A percentile compares a stretch with the other conserved stretches of the same genome.
phyloP scores from a whole-genome alignment of 2,888 invertebrate genomes.

The Maniola hyperantus region DNA sequence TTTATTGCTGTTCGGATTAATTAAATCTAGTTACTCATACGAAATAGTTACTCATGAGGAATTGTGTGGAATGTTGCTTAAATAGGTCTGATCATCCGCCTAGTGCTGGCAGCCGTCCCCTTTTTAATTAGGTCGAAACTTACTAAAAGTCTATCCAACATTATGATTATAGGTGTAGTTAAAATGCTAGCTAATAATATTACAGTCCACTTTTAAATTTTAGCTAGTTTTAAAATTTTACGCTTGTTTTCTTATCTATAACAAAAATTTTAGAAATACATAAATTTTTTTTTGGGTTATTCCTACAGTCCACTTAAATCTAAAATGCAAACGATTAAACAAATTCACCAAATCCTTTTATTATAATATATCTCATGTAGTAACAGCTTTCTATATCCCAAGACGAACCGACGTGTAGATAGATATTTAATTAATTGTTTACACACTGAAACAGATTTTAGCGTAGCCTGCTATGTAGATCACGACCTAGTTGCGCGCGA shows the following conservation, averaged over 20 bases:
- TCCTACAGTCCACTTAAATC: too few relatives aligned
- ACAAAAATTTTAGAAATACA: too few relatives aligned
- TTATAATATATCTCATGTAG: background rate
- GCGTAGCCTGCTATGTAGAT: slow-evolving; percentile 70
- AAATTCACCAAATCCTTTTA: background rate
- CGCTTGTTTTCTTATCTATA: background rate
- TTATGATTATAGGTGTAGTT: background rate
- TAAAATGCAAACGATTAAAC: background rate
- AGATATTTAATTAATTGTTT: slow-evolving; percentile 50
- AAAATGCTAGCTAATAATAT: too few relatives aligned
- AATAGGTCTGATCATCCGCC: background rate
- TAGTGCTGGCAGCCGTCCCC: background rate
- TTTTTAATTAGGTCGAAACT: background rate
- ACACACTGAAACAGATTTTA: slow-evolving; percentile 64
- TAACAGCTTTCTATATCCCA: slow-evolving; percentile 19
- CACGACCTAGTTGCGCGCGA: slow-evolving; percentile 79
- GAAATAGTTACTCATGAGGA: background rate
- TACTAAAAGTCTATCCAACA: background rate
- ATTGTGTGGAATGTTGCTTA: background rate
- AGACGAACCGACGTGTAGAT: slow-evolving; percentile 22
- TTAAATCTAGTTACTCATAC: background rate
- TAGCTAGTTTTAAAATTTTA: background rate
- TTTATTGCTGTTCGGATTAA: background rate
- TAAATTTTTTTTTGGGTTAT: too few relatives aligned
- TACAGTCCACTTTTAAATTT: background rate